A percentile compares a stretch with the other conserved stretches of the same genome.
Conservation (phyloP, 1,140 invertebrate species). For the Bombus cullumanus region DNA sequence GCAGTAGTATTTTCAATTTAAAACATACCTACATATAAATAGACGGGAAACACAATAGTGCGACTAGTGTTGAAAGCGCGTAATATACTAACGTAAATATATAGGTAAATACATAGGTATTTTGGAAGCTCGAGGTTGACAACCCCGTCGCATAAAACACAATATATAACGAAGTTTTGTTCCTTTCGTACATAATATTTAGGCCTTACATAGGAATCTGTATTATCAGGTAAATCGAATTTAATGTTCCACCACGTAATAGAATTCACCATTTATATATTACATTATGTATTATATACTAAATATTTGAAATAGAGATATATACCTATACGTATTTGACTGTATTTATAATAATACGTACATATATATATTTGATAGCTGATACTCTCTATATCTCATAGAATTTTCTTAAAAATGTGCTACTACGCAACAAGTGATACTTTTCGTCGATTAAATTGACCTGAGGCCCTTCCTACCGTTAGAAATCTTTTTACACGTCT, state of each 20-base stretch:
- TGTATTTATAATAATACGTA: conserved; percentile 43
- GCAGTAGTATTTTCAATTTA: conserved; percentile 8
- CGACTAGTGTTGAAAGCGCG: conserved; percentile 71
- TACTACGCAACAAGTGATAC: conserved; percentile 68
- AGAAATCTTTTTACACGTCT: neutral
- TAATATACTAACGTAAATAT: conserved; percentile 54
- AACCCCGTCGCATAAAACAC: conserved; percentile 31
- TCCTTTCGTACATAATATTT: conserved; percentile 49
- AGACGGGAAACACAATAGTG: conserved; percentile 64
- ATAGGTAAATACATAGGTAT: conserved; percentile 38
- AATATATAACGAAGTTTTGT: conserved; percentile 35
- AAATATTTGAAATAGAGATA: conserved; percentile 53
- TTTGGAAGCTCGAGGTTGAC: conserved; percentile 42
- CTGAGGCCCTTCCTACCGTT: conserved; percentile 33
- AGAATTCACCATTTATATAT: conserved; percentile 31
- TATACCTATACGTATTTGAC: conserved; percentile 45
- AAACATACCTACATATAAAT: conserved; percentile 48
- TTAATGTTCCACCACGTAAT: conserved; percentile 49
- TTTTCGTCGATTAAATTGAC: conserved; percentile 56
- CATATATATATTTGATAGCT: conserved; percentile 41
- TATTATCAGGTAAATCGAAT: conserved; percentile 62
- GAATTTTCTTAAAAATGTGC: conserved; percentile 66
- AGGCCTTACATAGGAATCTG: conserved; percentile 71
- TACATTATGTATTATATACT: conserved; percentile 49
- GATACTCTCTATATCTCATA: conserved; percentile 60